phyloP scores from a whole-genome alignment of 2,113 vertebrate species.

The Onychostruthus taczanowskii region DNA sequence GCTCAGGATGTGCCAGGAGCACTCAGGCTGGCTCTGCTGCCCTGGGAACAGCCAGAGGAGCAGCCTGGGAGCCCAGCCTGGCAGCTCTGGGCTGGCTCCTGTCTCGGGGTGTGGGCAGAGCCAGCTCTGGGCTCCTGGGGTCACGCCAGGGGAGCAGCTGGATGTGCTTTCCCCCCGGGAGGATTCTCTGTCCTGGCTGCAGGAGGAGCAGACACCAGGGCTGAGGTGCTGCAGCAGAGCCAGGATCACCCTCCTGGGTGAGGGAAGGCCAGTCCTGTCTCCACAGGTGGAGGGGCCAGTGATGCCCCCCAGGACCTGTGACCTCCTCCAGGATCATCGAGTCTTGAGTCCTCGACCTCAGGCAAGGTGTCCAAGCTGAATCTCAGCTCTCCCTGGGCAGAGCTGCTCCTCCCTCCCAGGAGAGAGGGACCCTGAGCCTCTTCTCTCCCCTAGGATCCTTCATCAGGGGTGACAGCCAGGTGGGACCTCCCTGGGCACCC shows the following conservation, averaged over 20 bases:
- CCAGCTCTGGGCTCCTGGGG: fast-evolving
- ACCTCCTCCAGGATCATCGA: neutral
- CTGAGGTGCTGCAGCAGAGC: neutral
- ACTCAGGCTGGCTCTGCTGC: fast-evolving
- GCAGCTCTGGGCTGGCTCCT: neutral
- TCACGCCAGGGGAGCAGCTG: neutral
- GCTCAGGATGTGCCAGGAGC: neutral
- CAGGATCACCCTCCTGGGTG: neutral
- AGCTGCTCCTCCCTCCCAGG: neutral
- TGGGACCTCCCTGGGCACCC: neutral
- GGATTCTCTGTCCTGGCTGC: neutral
- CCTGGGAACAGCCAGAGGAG: neutral
- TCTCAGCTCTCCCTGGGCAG: neutral
- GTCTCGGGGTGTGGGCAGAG: neutral
- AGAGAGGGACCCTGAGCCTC: neutral
- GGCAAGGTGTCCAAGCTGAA: neutral
- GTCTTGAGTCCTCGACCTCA: neutral
- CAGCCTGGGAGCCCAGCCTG: neutral
- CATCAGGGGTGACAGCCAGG: neutral
- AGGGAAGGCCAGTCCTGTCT: neutral
- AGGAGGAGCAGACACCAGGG: neutral
- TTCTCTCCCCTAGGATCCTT: neutral
- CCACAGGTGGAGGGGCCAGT: neutral
- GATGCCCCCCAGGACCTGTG: neutral
- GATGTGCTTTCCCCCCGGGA: neutral